Percentiles rank a stretch among this genome's conserved stretches.
These are phyloP conservation scores for Lateolabrax maculatus DNA, from an alignment of 2,797 vertebrate species.

Conservation along the genomic window DNA sequence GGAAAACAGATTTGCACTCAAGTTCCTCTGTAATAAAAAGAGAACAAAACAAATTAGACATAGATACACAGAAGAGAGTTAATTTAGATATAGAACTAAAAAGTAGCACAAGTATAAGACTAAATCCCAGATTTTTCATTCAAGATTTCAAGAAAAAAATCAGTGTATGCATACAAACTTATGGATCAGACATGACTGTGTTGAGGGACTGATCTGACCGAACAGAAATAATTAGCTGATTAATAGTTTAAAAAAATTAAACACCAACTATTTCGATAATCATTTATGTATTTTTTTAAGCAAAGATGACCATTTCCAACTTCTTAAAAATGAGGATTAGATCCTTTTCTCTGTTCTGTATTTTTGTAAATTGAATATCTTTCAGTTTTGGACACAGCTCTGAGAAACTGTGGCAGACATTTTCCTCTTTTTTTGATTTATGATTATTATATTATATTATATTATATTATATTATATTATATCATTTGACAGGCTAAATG, in stretches of 20 bases:
- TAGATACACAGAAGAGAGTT: neutral
- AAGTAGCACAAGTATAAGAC: neutral
- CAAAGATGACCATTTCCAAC: neutral
- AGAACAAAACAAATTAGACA: slow-evolving; percentile 2
- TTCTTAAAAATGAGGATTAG: neutral
- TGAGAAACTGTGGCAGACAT: neutral
- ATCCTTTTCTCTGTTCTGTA: neutral
- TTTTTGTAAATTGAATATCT: neutral
- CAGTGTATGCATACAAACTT: neutral
- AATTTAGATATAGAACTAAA: neutral
- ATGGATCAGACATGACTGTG: neutral
- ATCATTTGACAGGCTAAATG: neutral
- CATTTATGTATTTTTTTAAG: neutral
- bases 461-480: too few relatives aligned
- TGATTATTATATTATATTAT: too few relatives aligned
- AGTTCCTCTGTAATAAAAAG: slow-evolving; percentile 87
- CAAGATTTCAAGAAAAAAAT: too few relatives aligned
- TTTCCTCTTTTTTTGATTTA: neutral
- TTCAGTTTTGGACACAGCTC: neutral
- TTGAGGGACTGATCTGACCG: neutral
- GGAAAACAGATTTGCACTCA: slow-evolving; percentile 81
- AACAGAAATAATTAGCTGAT: neutral
- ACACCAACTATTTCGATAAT: neutral
- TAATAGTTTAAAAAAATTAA: neutral
- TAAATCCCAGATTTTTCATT: too few relatives aligned